A percentile compares a stretch with the other conserved stretches of the same genome.
phyloP scores from a whole-genome alignment of 64 coral and sea anemone genomes.

The Trachythela sp. region DNA sequence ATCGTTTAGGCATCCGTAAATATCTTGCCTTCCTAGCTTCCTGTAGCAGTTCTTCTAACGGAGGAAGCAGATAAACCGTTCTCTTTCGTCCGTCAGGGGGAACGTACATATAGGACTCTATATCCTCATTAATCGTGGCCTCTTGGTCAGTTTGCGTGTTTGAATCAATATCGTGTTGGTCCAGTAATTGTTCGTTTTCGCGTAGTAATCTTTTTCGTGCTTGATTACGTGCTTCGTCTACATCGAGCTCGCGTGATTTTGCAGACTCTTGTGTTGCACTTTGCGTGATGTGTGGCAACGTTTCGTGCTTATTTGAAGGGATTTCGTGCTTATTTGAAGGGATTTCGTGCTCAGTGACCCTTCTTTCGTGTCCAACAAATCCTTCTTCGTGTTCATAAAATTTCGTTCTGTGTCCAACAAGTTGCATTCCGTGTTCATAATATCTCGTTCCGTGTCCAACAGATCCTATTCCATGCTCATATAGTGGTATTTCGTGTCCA shows the following conservation, averaged over 20 bases:
- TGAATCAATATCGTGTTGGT: neutral
- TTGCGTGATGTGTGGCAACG: neutral
- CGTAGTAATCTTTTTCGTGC: neutral
- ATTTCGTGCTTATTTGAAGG: neutral
- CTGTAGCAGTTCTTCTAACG: constrained; percentile 59
- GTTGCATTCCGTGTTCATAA: neutral
- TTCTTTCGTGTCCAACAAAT: neutral
- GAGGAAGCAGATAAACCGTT: constrained; percentile 75
- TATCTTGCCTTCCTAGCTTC: constrained; percentile 96
- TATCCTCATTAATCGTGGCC: constrained; percentile 2
- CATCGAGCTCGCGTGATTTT: neutral
- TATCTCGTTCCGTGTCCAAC: neutral
- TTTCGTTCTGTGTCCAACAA: neutral
- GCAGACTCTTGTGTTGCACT: neutral
- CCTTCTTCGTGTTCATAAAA: neutral
- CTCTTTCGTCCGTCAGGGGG: constrained; percentile 82
- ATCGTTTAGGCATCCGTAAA: constrained; percentile 64
- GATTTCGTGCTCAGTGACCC: neutral
- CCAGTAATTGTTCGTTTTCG: neutral
- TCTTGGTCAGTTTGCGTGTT: neutral
- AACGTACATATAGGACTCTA: constrained; percentile 69
- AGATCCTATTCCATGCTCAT: neutral
- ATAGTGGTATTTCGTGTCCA: neutral
- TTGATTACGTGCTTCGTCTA: neutral
- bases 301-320: neutral